Base-by-base conservation (phyloP, 2,797 vertebrate species). In the Anabas testudineus region DNA sequence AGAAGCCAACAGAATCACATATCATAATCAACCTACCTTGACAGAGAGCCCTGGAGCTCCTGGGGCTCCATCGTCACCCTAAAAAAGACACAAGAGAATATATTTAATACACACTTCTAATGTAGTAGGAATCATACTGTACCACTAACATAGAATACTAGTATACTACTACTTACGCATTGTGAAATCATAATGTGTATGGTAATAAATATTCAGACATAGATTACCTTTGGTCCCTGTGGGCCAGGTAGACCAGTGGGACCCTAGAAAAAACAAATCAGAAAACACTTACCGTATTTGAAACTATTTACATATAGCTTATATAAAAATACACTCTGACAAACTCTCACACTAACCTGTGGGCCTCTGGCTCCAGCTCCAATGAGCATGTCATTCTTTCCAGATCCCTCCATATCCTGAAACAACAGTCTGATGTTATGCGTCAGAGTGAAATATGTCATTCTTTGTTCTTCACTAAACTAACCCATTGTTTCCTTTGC, bases 341-440 rank as follows among this genome's bases (percentile, higher is more conserved):
- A 45, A 57, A 5, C 34, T 32, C n/a, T 46, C 0, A 3, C 28
- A 82, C 94, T 86, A 78, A 97, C 96, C 84, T 90, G 93, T 42
- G 91, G 80, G 21, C 82, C 84, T 49, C 70, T 86, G 43, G 76
- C 77, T 67, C 91, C 82, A 77, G 87, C 74, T 30, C 79, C 91
- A 68, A 91, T 71, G 0, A 90, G 65, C 43, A 89, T 62, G 58
- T 83, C 83, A 47, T 66, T 80, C 53, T 71, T 93, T 42, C 95
- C 96, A 43, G 97, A 98, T 59, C 96, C 96, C 81, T 98, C 96
- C 46, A 93, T 87, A 47, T 97, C 96, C 97, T 98, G 39, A 42
- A 69, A 60, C 3, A 61, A 76, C 19, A 49, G 18, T 19, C 16
- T 3, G 1, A 2, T 21, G 21, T 68, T 32, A 66, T 14, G 42